A percentile compares a stretch with the other conserved stretches of the same genome.
phyloP scores from a whole-genome alignment of 1,140 invertebrate species.

The Drosophila chauvacae region DNA sequence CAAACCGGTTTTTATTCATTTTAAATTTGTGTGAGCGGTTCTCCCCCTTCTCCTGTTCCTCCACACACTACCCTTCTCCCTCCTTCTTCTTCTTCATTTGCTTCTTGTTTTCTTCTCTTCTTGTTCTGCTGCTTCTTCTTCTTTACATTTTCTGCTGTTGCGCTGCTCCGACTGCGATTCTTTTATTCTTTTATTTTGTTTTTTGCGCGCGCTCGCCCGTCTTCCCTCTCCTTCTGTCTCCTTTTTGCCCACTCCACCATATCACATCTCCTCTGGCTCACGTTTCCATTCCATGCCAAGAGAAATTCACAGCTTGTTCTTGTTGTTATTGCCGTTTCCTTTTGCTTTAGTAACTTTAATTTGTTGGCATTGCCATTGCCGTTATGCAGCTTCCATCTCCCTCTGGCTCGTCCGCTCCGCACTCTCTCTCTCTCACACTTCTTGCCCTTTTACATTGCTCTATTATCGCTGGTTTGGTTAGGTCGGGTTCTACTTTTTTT shows the following conservation, averaged over 20 bases:
- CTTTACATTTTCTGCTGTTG: conserved; percentile 23
- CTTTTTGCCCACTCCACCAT: not conserved
- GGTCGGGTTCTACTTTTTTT: conserved; percentile 36
- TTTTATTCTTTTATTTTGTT: conserved; percentile 40
- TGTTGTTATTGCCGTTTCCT: conserved; percentile 41
- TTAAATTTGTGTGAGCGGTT: conserved; percentile 59
- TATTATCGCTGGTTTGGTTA: conserved; percentile 49
- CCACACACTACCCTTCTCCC: not conserved
- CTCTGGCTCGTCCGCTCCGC: not conserved
- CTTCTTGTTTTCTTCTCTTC: conserved; percentile 15
- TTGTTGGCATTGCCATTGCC: conserved; percentile 73
- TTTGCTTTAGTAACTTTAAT: conserved; percentile 75
- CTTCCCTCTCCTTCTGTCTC: conserved; percentile 19
- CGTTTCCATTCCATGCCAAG: conserved; percentile 41
- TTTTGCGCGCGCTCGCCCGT: conserved; percentile 6
- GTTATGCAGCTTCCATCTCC: conserved; percentile 41
- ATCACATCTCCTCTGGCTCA: conserved; percentile 17
- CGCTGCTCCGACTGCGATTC: conserved; percentile 37
- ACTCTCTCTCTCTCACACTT: not conserved
- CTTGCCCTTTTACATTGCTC: conserved; percentile 41
- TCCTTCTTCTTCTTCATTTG: not conserved
- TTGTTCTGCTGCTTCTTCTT: conserved; percentile 1
- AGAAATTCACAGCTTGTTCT: conserved; percentile 36
- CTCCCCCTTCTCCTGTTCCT: not conserved
- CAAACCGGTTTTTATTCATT: conserved; percentile 69